Evolutionary conservation across 2,888 invertebrate genomes (phyloP), one percentile per base, ranked within the genome.

Genomic region (Poecilus cupreus): DNA sequence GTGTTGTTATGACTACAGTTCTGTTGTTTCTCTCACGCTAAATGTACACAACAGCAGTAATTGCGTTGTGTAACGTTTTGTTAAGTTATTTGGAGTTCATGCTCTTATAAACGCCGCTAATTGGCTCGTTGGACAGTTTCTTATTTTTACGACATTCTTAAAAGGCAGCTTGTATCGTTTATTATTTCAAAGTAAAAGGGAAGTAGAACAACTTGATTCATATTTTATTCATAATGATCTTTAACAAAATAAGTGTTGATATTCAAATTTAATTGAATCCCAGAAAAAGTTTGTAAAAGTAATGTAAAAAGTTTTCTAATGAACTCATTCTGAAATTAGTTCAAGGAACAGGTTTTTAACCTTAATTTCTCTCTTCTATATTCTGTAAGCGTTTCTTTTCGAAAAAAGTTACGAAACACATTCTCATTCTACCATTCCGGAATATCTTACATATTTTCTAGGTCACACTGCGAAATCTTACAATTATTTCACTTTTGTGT

Each of bases 291-390:
- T 68, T 37, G 37, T 18, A 32, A 68, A 37, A 37, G 64, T 68
- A 68, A 68, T 68, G 64, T 68, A 68, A 68, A 68, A 68, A 68
- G n/a, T 68, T 68, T 68, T 37, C 32, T 68, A 68, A 68, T 68
- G 64, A 68, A 68, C 64, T 68, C 64, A 68, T 68, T 68, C 64
- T 37, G 22, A 37, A 68, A 68, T 68, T 68, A 68, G 64, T 68
- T 68, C 64, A 68, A 68, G 64, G 64, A 20, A 32, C 37, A 16
- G 37, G 64, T 37, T 64, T 64, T 64, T 32, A 37, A 64, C 37
- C 64, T 64, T 64, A 64, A 64, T 37, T 64, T 64, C 32, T 64
- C 20, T 16, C 16, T 8, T 64, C 64, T 57, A 13, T 64, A 64
- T 64, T 64, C 64, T n/a, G n/a, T 10, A 32, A 32, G 16, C 57